These are phyloP conservation scores for Chlamydotis undulata DNA, from an alignment of 2,113 vertebrate species.

Conservation along the genomic window DNA sequence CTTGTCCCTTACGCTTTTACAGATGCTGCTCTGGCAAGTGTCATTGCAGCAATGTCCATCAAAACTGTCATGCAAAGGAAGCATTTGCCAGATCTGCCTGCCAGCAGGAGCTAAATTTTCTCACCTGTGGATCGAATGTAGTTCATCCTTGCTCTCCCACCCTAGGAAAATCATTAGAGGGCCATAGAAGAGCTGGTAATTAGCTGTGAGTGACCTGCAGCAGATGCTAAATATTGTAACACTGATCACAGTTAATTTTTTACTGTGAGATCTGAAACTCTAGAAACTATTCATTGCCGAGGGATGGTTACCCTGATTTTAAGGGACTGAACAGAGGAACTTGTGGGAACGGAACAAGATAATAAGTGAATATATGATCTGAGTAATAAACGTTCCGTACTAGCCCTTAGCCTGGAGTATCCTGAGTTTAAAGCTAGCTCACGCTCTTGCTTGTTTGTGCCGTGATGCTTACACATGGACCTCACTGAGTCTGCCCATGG, in stretches of 20 bases:
- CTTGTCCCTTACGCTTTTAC: neutral
- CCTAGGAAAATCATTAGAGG: neutral
- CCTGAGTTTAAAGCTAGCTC: neutral
- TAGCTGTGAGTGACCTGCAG: neutral
- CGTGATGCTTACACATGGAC: neutral
- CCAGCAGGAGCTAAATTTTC: neutral
- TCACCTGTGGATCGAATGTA: neutral
- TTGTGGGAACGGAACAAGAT: neutral
- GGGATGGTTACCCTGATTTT: neutral
- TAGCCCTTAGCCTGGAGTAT: neutral
- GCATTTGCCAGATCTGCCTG: neutral
- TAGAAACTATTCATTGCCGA: neutral
- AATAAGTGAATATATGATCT: neutral
- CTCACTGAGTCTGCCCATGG: neutral
- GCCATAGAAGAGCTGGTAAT: neutral
- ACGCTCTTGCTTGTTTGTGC: neutral
- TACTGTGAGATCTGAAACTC: neutral
- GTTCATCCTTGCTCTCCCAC: neutral
- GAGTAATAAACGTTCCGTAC: neutral
- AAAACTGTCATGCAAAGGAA: neutral
- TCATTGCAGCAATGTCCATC: neutral
- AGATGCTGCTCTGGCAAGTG: neutral
- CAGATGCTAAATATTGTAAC: slow-evolving; percentile 2
- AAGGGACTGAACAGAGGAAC: neutral
- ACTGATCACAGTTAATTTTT: neutral